Evolutionary conservation across 2,113 vertebrate species (phyloP).

Genomic region (Lota lota): DNA sequence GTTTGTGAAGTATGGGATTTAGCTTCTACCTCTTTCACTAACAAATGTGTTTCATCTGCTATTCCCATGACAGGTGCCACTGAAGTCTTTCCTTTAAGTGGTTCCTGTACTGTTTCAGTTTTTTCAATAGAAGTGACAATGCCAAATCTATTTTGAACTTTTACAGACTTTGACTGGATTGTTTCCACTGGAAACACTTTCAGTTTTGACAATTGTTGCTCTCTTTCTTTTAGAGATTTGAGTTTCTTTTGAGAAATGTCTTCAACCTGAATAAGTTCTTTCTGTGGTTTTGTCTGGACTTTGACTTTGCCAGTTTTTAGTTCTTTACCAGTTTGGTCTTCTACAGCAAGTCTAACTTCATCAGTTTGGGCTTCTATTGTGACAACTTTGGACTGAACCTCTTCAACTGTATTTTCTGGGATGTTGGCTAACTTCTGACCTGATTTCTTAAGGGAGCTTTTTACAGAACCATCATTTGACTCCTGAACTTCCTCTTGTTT

Average conservation of each 20-base stretch:
- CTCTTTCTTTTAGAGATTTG: too few species aligned
- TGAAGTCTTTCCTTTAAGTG: neutral
- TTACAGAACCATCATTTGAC: neutral
- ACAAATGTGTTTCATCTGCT: neutral
- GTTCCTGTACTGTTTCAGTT: neutral
- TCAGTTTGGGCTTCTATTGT: slow-evolving; percentile 15
- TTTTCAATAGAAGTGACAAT: neutral
- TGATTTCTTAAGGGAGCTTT: neutral
- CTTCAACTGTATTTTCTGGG: neutral
- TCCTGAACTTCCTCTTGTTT: neutral
- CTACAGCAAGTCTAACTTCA: neutral
- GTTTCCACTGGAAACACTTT: neutral
- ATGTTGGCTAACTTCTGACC: neutral
- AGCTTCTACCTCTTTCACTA: neutral
- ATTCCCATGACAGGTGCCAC: neutral
- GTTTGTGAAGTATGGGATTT: neutral
- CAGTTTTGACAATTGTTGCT: too few species aligned
- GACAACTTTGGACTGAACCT: slow-evolving; percentile 2
- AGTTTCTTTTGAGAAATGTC: too few species aligned
- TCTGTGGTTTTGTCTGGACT: neutral
- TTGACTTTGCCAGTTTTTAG: slow-evolving; percentile 1
- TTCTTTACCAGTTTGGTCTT: slow-evolving; percentile 10
- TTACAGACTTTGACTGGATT: neutral
- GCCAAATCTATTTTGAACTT: neutral
- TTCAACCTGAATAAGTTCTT: too few species aligned